Base-by-base conservation (phyloP, 1,140 invertebrate species). In the Neodiprion pinetum region DNA sequence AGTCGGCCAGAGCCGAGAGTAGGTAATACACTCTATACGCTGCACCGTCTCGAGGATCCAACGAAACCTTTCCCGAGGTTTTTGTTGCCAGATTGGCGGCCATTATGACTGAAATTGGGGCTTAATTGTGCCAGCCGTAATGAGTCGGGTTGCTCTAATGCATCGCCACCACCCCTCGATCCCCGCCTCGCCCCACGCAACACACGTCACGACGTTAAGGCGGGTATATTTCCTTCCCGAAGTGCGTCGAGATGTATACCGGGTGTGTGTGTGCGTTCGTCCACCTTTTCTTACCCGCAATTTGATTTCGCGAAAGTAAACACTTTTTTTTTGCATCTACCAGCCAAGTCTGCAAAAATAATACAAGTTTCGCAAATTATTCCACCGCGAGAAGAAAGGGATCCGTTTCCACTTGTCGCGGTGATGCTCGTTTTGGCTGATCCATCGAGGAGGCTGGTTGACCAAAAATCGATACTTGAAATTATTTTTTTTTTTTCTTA, bases 111-210 rank as follows among this genome's bases (percentile, higher is more conserved):
- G 69, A 76, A 87, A 88, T 87, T 88, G 84, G 85, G 84, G 82
- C 86, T 88, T 87, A 87, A 88, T 88, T 88, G 86, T 86, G 82
- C 77, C 80, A 82, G 79, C 79, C 79, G 82, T 88, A 86, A 88
- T 86, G 85, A 88, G 84, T 81, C 28, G 77, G 81, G 80, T 78
- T 83, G 82, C 80, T 85, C 82, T 85, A 85, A 86, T 85, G 83
- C 82, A 85, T 84, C 82, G 77, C 76, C 74, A 75, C 72, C 75
- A 76, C 75, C 74, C 75, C 70, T 75, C 76, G 77, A 80, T 8
- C 53, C 53, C 11, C 53, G 11, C 3, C n/a, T 17, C 53, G n/a
- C 53, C 53, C n/a, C 77, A 83, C 77, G 69, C 79, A 80, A 74
- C 78, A 79, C 77, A 77, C 77, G 49, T 61, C 69, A 61, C 72